A percentile compares a stretch with the other conserved stretches of the same genome.
These are phyloP conservation scores for Steinernema hermaphroditum DNA, from an alignment of 2,888 invertebrate genomes.

Conservation along the genomic window DNA sequence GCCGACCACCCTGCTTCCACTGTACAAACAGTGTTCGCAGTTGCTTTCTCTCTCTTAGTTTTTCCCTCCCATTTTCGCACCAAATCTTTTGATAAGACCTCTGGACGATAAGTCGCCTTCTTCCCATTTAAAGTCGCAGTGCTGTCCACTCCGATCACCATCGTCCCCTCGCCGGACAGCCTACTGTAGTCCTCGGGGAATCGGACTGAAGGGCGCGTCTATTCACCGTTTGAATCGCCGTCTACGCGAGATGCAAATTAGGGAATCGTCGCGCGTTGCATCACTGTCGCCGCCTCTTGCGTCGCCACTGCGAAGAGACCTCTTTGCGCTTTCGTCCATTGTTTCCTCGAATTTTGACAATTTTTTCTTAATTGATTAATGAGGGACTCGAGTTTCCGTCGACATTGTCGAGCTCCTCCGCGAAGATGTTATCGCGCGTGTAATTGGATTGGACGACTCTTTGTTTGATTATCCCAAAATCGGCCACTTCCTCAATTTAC, in stretches of 20 bases:
- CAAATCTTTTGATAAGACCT: too few species aligned
- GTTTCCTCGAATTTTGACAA: constrained; percentile 21
- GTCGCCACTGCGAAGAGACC: constrained; percentile 7
- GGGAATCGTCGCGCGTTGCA: background rate
- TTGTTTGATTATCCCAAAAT: background rate
- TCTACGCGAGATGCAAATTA: constrained; percentile 10
- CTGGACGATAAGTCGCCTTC: too few species aligned
- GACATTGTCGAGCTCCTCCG: background rate
- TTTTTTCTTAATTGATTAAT: constrained; percentile 1
- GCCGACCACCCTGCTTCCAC: too few species aligned
- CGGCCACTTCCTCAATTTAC: too few species aligned
- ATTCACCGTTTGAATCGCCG: constrained; percentile 16
- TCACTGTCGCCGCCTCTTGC: background rate
- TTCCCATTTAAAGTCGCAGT: too few species aligned
- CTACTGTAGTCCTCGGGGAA: too few species aligned
- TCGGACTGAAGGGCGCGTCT: background rate
- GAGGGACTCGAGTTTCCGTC: background rate
- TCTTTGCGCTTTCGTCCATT: constrained; percentile 19
- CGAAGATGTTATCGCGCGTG: constrained; percentile 5
- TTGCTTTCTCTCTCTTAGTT: too few species aligned
- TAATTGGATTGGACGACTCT: background rate
- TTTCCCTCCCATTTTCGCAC: too few species aligned
- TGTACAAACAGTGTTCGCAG: too few species aligned
- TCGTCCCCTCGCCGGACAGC: too few species aligned
- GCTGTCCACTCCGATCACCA: too few species aligned